Evolutionary conservation across 2,797 vertebrate species (phyloP).

Genomic region (Notolabrus celidotus): DNA sequence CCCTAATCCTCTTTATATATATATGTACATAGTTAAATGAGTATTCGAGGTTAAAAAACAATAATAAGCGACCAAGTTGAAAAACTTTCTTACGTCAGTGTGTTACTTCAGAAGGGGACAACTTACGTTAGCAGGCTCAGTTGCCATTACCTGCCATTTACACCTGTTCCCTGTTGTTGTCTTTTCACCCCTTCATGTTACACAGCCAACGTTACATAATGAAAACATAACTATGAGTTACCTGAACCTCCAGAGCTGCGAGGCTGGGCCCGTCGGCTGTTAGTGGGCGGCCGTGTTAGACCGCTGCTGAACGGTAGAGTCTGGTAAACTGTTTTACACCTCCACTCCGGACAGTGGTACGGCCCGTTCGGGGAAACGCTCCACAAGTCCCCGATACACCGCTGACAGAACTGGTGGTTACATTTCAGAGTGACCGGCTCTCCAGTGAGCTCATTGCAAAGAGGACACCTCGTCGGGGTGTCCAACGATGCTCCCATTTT

Average conservation of each 20-base stretch:
- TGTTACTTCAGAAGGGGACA: not conserved
- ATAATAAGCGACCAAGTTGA: no score
- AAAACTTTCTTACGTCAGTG: no score
- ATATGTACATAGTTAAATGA: no score
- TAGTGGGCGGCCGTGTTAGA: constrained; percentile 4
- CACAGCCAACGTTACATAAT: not conserved
- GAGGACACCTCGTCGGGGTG: constrained; percentile 60
- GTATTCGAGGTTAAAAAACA: no score
- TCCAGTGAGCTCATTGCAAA: constrained; percentile 70
- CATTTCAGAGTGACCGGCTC: constrained; percentile 76
- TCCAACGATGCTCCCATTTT: constrained; percentile 75
- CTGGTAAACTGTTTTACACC: constrained; percentile 76
- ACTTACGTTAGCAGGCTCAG: constrained; percentile 8
- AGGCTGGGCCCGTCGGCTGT: not conserved
- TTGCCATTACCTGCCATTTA: not conserved
- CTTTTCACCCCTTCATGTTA: not conserved
- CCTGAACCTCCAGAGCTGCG: constrained; percentile 47
- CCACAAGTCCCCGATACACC: constrained; percentile 85
- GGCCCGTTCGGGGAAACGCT: constrained; percentile 73
- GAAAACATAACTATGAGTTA: constrained; percentile 23
- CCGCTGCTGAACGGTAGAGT: constrained; percentile 71
- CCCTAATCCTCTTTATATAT: no score
- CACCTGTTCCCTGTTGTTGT: not conserved
- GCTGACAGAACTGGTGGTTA: constrained; percentile 80
- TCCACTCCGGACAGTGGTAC: constrained; percentile 81